Conservation (phyloP, 2,797 vertebrate species). For the Pangasius mekongensis region DNA sequence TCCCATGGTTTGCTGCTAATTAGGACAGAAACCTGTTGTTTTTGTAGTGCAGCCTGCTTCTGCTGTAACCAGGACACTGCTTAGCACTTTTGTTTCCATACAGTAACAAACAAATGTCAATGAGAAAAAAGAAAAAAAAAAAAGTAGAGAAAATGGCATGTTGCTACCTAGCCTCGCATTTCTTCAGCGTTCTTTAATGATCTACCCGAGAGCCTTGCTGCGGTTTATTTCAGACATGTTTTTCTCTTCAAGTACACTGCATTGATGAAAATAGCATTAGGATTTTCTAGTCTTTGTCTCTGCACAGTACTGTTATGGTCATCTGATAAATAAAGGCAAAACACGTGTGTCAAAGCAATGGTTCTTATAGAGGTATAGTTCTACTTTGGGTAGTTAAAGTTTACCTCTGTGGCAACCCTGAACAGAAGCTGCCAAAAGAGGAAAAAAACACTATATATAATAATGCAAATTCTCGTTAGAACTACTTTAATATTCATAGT, state of each 20-base stretch:
- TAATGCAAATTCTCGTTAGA: no score
- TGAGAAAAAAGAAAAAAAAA: not conserved
- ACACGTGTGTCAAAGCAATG: no score
- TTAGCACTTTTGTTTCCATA: not conserved
- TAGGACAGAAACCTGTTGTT: constrained; percentile 23
- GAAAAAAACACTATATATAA: no score
- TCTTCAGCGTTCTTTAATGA: not conserved
- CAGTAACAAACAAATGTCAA: not conserved
- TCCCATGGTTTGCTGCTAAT: not conserved
- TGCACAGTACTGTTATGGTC: not conserved
- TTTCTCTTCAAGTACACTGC: not conserved
- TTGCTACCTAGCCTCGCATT: not conserved
- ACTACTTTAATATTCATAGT: no score
- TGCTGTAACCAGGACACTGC: no score
- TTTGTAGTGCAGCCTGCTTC: not conserved
- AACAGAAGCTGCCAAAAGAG: no score
- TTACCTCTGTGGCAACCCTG: no score
- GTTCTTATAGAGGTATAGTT: no score
- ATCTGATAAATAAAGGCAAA: not conserved
- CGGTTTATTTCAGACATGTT: not conserved
- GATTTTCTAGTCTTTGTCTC: not conserved
- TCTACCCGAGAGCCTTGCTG: not conserved
- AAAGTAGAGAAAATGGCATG: not conserved
- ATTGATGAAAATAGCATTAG: no score
- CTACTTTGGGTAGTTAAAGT: no score